Evolutionary conservation across 2,888 invertebrate species (phyloP).

Genomic region (Ophion ventricosus): DNA sequence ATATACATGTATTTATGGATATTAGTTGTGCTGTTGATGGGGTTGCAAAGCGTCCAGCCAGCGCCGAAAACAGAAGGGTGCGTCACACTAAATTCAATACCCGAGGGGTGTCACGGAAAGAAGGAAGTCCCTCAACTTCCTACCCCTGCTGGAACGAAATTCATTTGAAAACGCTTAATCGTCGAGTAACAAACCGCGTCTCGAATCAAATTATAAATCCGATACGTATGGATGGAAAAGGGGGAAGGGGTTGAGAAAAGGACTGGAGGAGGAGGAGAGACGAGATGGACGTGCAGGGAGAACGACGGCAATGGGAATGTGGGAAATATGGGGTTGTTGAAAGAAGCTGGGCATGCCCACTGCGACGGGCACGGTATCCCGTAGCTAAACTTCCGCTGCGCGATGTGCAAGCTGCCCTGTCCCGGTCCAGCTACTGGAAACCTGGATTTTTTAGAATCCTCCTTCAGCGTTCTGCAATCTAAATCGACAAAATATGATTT

Average conservation of each 20-base stretch:
- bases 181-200: constrained; percentile 40
- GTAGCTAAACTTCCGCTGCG: too few relatives aligned
- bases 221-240: constrained; percentile 4
- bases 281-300: background rate
- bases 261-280: background rate
- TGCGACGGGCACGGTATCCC: too few relatives aligned
- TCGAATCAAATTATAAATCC: constrained; percentile 46
- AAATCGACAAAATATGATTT: too few relatives aligned
- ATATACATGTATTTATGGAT: background rate
- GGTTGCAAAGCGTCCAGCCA: constrained; percentile 31
- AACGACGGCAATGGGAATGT: background rate
- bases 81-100: constrained; percentile 41
- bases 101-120: constrained; percentile 33
- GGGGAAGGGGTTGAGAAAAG: background rate
- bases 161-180: constrained; percentile 51
- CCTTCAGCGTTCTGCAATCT: too few relatives aligned
- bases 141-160: constrained; percentile 42
- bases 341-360: background rate
- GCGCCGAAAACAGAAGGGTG: constrained; percentile 60
- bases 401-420: too few relatives aligned
- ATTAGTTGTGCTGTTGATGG: constrained; percentile 12
- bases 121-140: constrained; percentile 35
- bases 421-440: too few relatives aligned
- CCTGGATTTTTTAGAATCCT: too few relatives aligned
- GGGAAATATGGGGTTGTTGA: constrained; percentile 11